These are phyloP conservation scores for Belonocnema kinseyi DNA, from an alignment of 1,140 invertebrate species.

Conservation along the genomic window DNA sequence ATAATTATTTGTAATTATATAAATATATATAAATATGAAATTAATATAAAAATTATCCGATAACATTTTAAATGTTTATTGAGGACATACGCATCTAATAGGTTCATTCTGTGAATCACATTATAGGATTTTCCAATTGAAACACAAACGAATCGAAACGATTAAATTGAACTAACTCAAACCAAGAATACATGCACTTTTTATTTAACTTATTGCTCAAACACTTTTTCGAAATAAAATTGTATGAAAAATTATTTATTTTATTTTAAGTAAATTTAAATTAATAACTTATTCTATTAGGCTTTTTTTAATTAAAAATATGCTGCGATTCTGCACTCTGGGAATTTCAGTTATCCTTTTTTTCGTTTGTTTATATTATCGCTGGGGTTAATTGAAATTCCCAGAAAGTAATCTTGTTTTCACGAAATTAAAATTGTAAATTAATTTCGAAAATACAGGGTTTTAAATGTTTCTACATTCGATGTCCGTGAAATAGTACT, in stretches of 20 bases:
- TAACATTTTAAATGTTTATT: conserved; percentile 34
- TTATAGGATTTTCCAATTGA: conserved; percentile 25
- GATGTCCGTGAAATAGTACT: conserved; percentile 28
- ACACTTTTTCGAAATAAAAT: not conserved
- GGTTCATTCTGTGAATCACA: conserved; percentile 15
- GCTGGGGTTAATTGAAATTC: conserved; percentile 58
- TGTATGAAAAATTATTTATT: conserved; percentile 18
- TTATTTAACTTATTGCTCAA: not conserved
- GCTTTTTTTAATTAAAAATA: not conserved
- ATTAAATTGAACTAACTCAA: not conserved
- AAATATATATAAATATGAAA: conserved; percentile 50
- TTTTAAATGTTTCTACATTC: conserved; percentile 22
- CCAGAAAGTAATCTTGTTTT: conserved; percentile 41
- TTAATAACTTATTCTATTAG: conserved; percentile 26
- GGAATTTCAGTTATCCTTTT: not conserved
- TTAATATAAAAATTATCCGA: conserved; percentile 34
- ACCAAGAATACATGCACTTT: not conserved
- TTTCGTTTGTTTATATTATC: not conserved
- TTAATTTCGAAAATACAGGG: conserved; percentile 27
- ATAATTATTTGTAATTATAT: conserved; percentile 66
- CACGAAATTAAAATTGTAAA: conserved; percentile 10
- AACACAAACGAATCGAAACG: not conserved
- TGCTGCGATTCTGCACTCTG: not conserved
- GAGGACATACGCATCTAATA: conserved; percentile 27
- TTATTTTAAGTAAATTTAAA: conserved; percentile 14